phyloP scores from a whole-genome alignment of 1,140 invertebrate species.

The Halesus radiatus region DNA sequence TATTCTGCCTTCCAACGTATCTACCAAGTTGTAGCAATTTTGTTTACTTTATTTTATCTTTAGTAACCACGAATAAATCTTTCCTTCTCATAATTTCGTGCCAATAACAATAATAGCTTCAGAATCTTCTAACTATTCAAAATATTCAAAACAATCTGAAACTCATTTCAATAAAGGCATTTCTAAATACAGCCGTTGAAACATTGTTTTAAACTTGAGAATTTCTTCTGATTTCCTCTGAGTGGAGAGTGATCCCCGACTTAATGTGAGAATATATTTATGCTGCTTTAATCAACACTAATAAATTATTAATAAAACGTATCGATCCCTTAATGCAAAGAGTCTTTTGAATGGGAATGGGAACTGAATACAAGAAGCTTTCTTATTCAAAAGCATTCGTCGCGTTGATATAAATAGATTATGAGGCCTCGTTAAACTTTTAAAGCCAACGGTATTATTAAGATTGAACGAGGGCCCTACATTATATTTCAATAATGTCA shows the following conservation, averaged over 20 bases:
- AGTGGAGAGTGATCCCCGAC: not conserved
- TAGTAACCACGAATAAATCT: no score
- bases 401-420: conserved; percentile 5
- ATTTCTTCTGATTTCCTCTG: no score
- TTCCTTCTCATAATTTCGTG: no score
- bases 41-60: no score
- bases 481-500: not conserved
- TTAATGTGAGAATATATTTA: not conserved
- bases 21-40: no score
- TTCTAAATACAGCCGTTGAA: no score
- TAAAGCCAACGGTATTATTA: not conserved
- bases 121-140: no score
- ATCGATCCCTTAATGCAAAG: conserved; percentile 19
- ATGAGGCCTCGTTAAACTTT: conserved; percentile 11
- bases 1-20: no score
- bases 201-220: no score
- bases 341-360: not conserved
- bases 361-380: not conserved
- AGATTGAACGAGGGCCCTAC: not conserved
- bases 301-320: conserved; percentile 4
- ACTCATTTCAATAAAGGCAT: no score
- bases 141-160: no score
- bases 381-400: conserved; percentile 5
- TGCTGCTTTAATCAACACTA: not conserved
- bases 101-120: no score